These are phyloP conservation scores for Enteromius fasciolatus DNA, from an alignment of 2,797 vertebrate species.

Conservation along the genomic window DNA sequence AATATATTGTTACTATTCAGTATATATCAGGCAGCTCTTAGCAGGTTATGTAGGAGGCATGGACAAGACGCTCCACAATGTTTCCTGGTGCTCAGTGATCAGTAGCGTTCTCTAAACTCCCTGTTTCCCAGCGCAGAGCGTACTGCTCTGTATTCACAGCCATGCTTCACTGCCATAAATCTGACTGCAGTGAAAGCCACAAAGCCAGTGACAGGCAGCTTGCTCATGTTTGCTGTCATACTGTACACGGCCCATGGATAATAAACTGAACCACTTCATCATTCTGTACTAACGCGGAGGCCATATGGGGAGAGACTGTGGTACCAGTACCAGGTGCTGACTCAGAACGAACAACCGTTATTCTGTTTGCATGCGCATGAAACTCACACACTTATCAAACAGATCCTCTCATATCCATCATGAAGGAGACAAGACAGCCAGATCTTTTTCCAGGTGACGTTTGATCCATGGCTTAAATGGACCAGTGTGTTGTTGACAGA, in stretches of 20 bases:
- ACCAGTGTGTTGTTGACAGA: background rate
- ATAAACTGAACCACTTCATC: slow-evolving; percentile 50
- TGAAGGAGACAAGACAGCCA: slow-evolving; percentile 6
- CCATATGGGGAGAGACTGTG: slow-evolving; percentile 26
- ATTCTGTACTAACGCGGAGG: slow-evolving; percentile 34
- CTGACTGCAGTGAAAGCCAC: slow-evolving; percentile 44
- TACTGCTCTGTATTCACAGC: slow-evolving; percentile 36
- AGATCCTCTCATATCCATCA: background rate
- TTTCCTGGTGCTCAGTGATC: slow-evolving; percentile 20
- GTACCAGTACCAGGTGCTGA: slow-evolving; percentile 20
- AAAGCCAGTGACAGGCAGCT: slow-evolving; percentile 40
- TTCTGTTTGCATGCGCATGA: slow-evolving; percentile 15
- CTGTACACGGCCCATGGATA: slow-evolving; percentile 41
- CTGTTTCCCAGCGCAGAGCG: background rate
- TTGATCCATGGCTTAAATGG: slow-evolving; percentile 4
- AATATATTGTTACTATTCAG: background rate
- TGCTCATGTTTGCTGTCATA: slow-evolving; percentile 47
- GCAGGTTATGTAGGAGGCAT: background rate
- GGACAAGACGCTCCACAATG: background rate
- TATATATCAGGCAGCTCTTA: background rate
- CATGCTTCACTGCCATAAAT: slow-evolving; percentile 48
- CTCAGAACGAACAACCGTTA: slow-evolving; percentile 16
- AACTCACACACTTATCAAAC: slow-evolving; percentile 14
- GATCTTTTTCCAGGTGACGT: background rate
- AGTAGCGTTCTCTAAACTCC: slow-evolving; percentile 2